phyloP scores from a whole-genome alignment of 2,888 invertebrate species.

The Pardosa pseudoannulata region DNA sequence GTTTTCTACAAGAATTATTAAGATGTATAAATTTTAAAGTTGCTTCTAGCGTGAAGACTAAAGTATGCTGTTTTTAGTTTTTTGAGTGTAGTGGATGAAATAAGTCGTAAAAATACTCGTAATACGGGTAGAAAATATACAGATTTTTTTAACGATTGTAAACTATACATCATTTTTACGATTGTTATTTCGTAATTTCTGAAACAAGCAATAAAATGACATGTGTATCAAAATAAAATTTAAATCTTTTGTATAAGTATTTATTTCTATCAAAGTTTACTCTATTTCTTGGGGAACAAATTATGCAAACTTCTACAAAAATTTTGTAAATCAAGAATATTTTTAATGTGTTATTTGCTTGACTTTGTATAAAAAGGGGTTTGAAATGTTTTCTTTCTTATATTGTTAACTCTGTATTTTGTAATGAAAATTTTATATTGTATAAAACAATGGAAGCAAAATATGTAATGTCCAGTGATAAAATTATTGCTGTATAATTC shows the following conservation, averaged over 20 bases:
- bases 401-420: background rate
- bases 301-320: constrained; percentile 25
- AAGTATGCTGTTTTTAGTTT: too few species aligned
- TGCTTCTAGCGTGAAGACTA: background rate
- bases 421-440: background rate
- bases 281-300: background rate
- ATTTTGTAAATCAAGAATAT: constrained; percentile 38
- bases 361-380: background rate
- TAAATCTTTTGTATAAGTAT: background rate
- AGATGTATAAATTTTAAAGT: background rate
- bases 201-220: background rate
- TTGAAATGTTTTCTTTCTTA: background rate
- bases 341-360: constrained; percentile 18
- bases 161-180: background rate
- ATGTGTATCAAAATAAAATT: background rate
- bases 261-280: background rate
- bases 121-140: background rate
- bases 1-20: too few species aligned
- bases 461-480: background rate
- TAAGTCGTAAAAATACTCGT: background rate
- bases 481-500: too few species aligned
- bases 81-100: background rate
- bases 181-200: background rate
- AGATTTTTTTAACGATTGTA: background rate
- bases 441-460: background rate